Evolutionary conservation across 2,113 vertebrate species (phyloP).

Genomic region (Gavia stellata): DNA sequence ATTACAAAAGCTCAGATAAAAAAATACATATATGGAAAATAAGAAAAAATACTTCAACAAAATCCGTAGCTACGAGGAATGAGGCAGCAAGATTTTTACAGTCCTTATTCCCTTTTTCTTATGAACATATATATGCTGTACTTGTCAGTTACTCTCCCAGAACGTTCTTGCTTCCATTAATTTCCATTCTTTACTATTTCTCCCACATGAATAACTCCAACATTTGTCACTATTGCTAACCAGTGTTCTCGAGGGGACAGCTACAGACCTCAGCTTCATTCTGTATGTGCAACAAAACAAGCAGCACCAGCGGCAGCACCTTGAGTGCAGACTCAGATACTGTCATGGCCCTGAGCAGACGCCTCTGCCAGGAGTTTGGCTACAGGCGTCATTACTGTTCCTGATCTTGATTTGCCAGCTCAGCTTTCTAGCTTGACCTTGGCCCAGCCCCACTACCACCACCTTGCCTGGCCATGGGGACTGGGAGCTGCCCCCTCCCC

Average conservation of each 20-base stretch:
- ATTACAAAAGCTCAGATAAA: background rate
- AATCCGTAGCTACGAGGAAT: background rate
- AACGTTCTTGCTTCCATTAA: background rate
- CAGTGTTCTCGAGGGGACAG: background rate
- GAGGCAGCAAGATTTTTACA: background rate
- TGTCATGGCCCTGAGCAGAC: fast-evolving
- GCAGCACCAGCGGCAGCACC: background rate
- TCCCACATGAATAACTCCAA: background rate
- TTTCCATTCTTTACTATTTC: background rate
- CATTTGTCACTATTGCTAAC: background rate
- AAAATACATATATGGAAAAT: background rate
- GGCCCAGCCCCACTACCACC: background rate
- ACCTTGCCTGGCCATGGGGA: background rate
- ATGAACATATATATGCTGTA: background rate
- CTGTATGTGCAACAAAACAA: background rate
- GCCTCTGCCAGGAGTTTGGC: background rate
- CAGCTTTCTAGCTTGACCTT: background rate
- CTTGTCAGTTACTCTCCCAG: background rate
- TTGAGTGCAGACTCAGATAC: background rate
- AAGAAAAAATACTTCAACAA: background rate
- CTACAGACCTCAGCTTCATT: background rate
- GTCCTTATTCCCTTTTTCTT: background rate
- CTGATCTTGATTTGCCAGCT: background rate
- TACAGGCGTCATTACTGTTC: fast-evolving
- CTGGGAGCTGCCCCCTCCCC: background rate